phyloP scores from a whole-genome alignment of 2,113 vertebrate genomes.

The Toxotes jaculatrix region DNA sequence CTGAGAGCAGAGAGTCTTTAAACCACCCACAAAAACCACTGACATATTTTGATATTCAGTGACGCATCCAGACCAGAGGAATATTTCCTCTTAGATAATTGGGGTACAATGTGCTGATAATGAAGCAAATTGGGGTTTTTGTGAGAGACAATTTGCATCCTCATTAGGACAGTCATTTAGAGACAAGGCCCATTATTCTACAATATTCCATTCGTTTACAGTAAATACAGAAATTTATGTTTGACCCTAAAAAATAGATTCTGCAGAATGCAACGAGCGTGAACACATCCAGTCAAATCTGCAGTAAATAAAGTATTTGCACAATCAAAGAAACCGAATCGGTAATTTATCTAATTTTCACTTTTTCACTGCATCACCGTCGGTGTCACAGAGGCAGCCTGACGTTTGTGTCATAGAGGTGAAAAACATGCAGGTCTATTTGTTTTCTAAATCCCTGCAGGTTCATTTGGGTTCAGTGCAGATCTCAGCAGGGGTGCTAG shows the following conservation, averaged over 20 bases:
- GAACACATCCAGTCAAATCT: background rate
- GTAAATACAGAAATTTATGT: conserved; percentile 27
- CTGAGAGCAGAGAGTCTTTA: conserved; percentile 33
- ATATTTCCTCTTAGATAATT: conserved; percentile 56
- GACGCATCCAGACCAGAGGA: conserved; percentile 52
- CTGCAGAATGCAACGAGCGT: background rate
- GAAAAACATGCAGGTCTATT: conserved; percentile 12
- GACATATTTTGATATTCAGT: conserved; percentile 52
- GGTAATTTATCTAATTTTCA: background rate
- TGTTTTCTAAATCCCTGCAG: conserved; percentile 43
- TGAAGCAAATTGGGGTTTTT: conserved; percentile 37
- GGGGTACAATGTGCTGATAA: conserved; percentile 54
- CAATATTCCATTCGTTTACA: conserved; percentile 5
- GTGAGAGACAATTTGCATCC: conserved; percentile 12
- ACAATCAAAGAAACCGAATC: background rate
- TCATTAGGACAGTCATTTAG: conserved; percentile 50
- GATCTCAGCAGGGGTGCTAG: conserved; percentile 72
- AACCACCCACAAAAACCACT: conserved; percentile 46
- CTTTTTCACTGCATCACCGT: background rate
- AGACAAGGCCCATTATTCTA: conserved; percentile 31
- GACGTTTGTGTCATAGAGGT: conserved; percentile 5
- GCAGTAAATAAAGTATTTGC: background rate
- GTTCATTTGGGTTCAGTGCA: conserved; percentile 63
- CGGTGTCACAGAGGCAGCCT: background rate
- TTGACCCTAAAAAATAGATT: conserved; percentile 14